These are phyloP conservation scores for Phoebastria nigripes DNA, from an alignment of 2,797 vertebrate species.

Conservation along the genomic window DNA sequence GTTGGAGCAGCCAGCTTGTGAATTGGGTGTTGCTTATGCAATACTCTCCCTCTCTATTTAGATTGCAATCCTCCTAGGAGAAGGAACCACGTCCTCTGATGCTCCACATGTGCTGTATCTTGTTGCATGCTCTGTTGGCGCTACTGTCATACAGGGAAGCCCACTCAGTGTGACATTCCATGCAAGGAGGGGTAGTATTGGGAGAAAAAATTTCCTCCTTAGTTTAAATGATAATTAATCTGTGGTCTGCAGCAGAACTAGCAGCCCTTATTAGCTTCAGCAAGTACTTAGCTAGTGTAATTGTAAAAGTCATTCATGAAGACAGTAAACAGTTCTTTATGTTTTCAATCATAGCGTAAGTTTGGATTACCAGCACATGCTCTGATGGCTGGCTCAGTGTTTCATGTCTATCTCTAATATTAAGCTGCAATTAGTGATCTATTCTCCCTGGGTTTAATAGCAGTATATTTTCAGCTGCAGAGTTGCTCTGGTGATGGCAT, in stretches of 20 bases:
- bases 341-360: not conserved
- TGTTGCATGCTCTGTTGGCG: not conserved
- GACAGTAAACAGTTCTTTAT: not conserved
- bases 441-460: conserved; percentile 59
- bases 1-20: not conserved
- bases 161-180: not conserved
- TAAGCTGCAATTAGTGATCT: conserved; percentile 63
- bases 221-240: not conserved
- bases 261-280: not conserved
- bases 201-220: not conserved
- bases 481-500: conserved; percentile 63
- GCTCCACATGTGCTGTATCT: not conserved
- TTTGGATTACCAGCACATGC: not conserved
- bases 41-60: not conserved
- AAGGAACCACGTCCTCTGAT: not conserved
- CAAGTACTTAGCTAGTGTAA: not conserved
- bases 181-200: rapidly evolving
- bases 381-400: conserved; percentile 12
- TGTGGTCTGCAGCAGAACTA: not conserved
- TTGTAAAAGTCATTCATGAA: not conserved
- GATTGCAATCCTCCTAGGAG: not conserved
- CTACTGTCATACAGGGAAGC: not conserved
- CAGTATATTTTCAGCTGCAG: conserved; percentile 60
- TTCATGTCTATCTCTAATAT: conserved; percentile 46
- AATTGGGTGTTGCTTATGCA: not conserved